phyloP scores from a whole-genome alignment of 1,140 invertebrate genomes.

The Ectropis grisescens region DNA sequence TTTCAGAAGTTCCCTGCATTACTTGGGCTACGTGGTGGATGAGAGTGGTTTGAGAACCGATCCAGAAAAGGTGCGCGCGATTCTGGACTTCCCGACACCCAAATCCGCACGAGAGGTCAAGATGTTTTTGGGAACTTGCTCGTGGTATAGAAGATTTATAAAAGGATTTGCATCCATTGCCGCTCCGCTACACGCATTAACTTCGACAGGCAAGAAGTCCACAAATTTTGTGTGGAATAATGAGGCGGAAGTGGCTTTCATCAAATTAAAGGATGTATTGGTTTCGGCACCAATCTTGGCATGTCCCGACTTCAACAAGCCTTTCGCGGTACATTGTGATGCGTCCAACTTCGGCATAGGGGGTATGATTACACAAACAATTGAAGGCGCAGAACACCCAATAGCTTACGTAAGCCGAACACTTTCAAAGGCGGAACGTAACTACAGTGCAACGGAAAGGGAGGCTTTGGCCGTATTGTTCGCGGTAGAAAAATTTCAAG shows the following conservation, averaged over 20 bases:
- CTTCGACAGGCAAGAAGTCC: conserved; percentile 21
- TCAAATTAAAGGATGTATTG: conserved; percentile 10
- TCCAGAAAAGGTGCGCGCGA: conserved; percentile 43
- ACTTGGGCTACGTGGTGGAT: conserved; percentile 39
- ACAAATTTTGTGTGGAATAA: conserved; percentile 11
- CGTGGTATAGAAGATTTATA: conserved; percentile 61
- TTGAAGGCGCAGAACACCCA: no score
- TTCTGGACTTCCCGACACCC: conserved; percentile 32
- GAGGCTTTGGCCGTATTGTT: no score
- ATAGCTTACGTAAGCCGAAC: no score
- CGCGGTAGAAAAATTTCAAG: no score
- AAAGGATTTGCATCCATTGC: conserved; percentile 14
- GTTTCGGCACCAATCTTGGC: conserved; percentile 9
- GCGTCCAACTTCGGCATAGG: conserved; percentile 10
- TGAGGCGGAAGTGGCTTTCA: conserved; percentile 17
- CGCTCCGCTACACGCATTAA: conserved; percentile 20
- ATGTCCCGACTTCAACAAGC: conserved; percentile 13
- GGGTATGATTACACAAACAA: no score
- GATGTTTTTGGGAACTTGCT: conserved; percentile 38
- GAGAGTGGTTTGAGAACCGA: conserved; percentile 34
- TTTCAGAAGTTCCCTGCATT: conserved; percentile 19
- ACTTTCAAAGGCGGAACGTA: no score
- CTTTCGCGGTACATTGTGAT: conserved; percentile 18
- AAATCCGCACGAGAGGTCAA: conserved; percentile 25
- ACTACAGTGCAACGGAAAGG: no score